phyloP scores from a whole-genome alignment of 2,113 vertebrate species.

The Ginglymostoma cirratum region DNA sequence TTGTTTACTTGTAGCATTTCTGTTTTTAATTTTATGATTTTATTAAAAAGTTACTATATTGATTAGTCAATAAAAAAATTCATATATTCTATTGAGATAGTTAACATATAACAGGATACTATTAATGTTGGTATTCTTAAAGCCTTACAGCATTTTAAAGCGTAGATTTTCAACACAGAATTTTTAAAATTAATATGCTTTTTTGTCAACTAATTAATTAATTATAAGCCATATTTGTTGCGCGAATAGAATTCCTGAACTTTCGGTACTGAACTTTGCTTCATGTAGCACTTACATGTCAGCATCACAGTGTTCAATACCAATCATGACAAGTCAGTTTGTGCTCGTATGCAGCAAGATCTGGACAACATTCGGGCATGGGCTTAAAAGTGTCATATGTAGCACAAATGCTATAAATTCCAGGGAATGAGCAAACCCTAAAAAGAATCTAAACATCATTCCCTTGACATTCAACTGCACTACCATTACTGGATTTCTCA shows the following conservation, averaged over 20 bases:
- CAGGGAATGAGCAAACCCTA: too few species aligned
- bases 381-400: too few species aligned
- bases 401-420: too few species aligned
- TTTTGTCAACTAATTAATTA: not conserved
- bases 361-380: too few species aligned
- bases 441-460: too few species aligned
- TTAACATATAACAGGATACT: not conserved
- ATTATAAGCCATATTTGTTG: not conserved
- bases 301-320: not conserved
- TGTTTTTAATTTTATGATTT: not conserved
- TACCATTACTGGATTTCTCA: too few species aligned
- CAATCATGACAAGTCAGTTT: too few species aligned
- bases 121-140: not conserved
- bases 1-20: not conserved
- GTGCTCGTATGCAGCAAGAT: too few species aligned
- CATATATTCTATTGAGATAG: not conserved
- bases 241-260: not conserved
- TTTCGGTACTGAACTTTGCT: not conserved
- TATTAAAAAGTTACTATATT: not conserved
- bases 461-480: too few species aligned
- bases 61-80: not conserved
- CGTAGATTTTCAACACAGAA: not conserved
- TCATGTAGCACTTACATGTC: not conserved
- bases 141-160: not conserved
- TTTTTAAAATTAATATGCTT: not conserved